Evolutionary conservation across 2,888 invertebrate genomes (phyloP), one percentile per base, ranked within the genome.

Genomic region (Platerodrilus igneus): DNA sequence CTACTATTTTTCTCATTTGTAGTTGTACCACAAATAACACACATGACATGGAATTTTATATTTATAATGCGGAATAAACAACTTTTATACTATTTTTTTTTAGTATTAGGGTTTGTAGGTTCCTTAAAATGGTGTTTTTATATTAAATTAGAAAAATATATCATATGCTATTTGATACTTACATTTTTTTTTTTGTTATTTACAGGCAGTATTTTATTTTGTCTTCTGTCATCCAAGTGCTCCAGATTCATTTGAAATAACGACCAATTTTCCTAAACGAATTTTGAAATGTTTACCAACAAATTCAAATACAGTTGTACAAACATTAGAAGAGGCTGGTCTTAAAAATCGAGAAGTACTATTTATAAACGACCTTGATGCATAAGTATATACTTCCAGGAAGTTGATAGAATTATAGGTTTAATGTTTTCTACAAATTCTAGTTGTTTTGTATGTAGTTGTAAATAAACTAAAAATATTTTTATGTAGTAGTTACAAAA

Each of bases 171-270:
- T 20, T n/a, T 4, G 31, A 37, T 15, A 31, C 23, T 11, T 18
- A 20, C 16, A 25, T 10, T 8, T 13, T 11, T 33, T 14, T 21
- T 25, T 37, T 20, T 48, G 20, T 30, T 17, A 10, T 15, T 75
- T 78, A 18, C 72, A 96, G 93, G 86, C 88, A 63, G 78, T 99
- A 47, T 93, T 92, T 70, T 86, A 91, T 68, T 96, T 87, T 72
- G 88, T 96, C 50, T 94, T 95, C 71, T 93, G 94, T 63, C 92
- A 96, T 70, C 90, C 92, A 3, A 81, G 84, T 55, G 84, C 95
- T 8, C 96, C 96, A 1, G 79, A 91, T 63, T 83, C 85, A 63
- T 96, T 96, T 65, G 92, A 95, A 73, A 91, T 96, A 49, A 90
- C 91, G 30, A 93, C 92, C 50, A 95, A 94, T 72, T 96, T 91